Base-by-base conservation (phyloP, 1,140 invertebrate species). In the Meloidogyne floridensis region DNA sequence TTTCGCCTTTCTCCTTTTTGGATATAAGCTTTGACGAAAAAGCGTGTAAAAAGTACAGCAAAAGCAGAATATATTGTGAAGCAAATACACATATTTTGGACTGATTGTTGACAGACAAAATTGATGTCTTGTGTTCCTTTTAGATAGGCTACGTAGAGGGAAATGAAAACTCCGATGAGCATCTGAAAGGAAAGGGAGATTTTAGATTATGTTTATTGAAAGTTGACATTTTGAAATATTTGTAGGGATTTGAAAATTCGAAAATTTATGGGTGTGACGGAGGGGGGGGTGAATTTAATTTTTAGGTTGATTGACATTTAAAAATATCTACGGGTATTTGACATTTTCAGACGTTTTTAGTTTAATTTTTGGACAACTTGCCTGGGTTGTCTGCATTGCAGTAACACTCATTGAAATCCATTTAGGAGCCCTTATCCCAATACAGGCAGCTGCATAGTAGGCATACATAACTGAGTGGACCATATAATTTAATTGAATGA, bases 401-500 rank as follows among this genome's bases (percentile, higher is more conserved):
- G 97, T 99, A 85, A 99, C 97, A 77, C 94, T 91, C 94, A 98
- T 97, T 56, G 95, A 93, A 72, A 98, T 93, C 84, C 92, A 93
- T 81, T 85, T 83, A 11, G 96, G 96, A 53, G 96, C 93, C 84
- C 93, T 93, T 89, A 95, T 94, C 71, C 94, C 93, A 92, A 97
- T 94, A 72, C 96, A 94, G 84, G 94, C 93, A 9, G 97, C 91
- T 0, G 95, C 95, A 91, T 97, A 99, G 91, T 99, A 99, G 2
- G 94, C 93, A 91, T 99, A 85, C 97, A 99, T 99, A 84, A 97
- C 92, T 82, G 95, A 95, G 98, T 99, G 86, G 32, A 98, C 96
- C 85, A 93, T 94, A 91, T 96, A 98, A 91, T 99, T 98, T 95
- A 99, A 98, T 10, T 95, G 94, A 87, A 98, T 95, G 91, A 97